A percentile compares a stretch with the other conserved stretches of the same genome.
Evolutionary conservation across 2,888 invertebrate species (phyloP).

Genomic region (Zootermopsis nevadensis): DNA sequence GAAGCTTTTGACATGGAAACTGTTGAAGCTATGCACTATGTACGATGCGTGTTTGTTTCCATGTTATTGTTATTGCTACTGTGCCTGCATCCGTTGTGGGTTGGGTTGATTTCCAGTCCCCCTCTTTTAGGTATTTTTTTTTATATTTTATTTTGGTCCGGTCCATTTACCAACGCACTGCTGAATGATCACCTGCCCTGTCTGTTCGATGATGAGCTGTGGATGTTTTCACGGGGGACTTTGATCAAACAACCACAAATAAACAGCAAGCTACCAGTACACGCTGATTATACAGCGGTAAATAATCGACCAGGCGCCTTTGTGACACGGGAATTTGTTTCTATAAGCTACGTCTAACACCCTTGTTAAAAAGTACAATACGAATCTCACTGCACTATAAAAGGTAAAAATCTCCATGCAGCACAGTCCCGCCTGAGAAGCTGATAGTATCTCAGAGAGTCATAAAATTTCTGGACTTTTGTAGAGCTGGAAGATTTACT

Average conservation of each 20-base stretch:
- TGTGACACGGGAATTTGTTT: slow-evolving; percentile 28
- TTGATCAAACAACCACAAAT: slow-evolving; percentile 19
- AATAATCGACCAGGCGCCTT: slow-evolving; percentile 21
- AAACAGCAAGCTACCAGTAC: neutral
- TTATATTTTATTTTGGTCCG: neutral
- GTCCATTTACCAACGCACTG: slow-evolving; percentile 18
- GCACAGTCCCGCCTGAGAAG: too few species aligned
- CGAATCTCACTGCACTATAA: neutral
- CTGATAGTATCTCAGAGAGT: too few species aligned
- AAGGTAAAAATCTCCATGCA: too few species aligned
- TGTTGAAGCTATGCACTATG: neutral
- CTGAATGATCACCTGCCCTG: slow-evolving; percentile 19
- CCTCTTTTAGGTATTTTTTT: neutral
- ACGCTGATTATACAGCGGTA: neutral
- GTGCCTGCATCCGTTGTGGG: neutral
- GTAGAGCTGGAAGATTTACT: too few species aligned
- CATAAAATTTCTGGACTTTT: too few species aligned
- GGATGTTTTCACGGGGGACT: slow-evolving; percentile 25
- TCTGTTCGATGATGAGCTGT: slow-evolving; percentile 22
- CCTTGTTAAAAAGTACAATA: neutral
- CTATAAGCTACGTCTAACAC: neutral
- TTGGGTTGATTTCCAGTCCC: too few species aligned
- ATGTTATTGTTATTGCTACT: slow-evolving; percentile 29
- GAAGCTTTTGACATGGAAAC: slow-evolving; percentile 43
- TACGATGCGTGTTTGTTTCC: slow-evolving; percentile 10